Conservation (phyloP, 1,140 invertebrate genomes). For the Galleria mellonella region DNA sequence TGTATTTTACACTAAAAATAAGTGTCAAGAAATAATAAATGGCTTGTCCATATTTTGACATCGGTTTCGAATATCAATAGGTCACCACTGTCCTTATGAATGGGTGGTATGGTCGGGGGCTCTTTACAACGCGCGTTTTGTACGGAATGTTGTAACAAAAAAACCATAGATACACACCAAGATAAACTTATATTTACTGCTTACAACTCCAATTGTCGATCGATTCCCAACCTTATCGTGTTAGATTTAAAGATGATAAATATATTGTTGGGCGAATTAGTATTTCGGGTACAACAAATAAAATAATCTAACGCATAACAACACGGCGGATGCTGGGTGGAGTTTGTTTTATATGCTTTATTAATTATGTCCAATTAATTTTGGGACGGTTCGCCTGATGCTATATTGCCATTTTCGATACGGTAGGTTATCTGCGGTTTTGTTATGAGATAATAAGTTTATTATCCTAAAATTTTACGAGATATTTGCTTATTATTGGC, state of each 20-base stretch:
- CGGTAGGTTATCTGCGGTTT: slow-evolving; percentile 29
- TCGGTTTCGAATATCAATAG: slow-evolving; percentile 62
- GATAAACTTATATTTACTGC: slow-evolving; percentile 36
- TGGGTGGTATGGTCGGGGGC: slow-evolving; percentile 71
- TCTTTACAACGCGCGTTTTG: slow-evolving; percentile 72
- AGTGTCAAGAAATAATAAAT: slow-evolving; percentile 6
- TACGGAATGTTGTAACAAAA: slow-evolving; percentile 71
- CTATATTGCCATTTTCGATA: slow-evolving; percentile 41
- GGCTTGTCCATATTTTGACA: slow-evolving; percentile 35
- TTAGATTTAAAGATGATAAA: slow-evolving; percentile 11
- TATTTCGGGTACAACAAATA: slow-evolving; percentile 42
- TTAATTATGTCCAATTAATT: slow-evolving; percentile 73
- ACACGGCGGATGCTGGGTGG: slow-evolving; percentile 55
- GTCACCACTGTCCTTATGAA: slow-evolving; percentile 70
- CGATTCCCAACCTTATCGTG: slow-evolving; percentile 23
- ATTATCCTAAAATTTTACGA: background rate
- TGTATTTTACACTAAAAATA: slow-evolving; percentile 1
- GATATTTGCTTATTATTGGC: too few species aligned
- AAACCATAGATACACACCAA: slow-evolving; percentile 67
- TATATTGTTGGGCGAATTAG: slow-evolving; percentile 7
- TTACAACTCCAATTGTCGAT: slow-evolving; percentile 3
- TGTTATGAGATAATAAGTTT: slow-evolving; percentile 20
- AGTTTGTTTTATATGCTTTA: slow-evolving; percentile 68
- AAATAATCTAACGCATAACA: slow-evolving; percentile 45
- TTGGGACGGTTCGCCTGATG: slow-evolving; percentile 50